Evolutionary conservation across 2,113 vertebrate genomes (phyloP), one percentile per base, ranked within the genome.

Genomic region (Balaeniceps rex): DNA sequence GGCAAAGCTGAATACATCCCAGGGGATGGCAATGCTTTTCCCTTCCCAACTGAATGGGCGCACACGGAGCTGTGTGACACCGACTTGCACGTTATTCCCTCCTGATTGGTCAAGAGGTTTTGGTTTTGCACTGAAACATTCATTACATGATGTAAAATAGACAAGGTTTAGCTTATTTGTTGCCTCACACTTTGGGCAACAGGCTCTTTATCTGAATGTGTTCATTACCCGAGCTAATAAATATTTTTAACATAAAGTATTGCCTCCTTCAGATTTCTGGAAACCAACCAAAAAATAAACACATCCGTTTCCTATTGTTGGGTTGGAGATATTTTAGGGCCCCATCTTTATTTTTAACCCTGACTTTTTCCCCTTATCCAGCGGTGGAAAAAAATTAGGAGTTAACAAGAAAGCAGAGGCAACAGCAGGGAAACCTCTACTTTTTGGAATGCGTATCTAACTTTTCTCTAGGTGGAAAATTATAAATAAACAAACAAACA

Each of bases 231-330:
- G 0, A 76, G 70, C 40, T 92, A 91, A 94, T 96, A 94, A 93
- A 91, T 94, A 76, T 80, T 94, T 93, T 82, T 65, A 94, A 95
- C 84, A 79, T 87, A 85, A 94, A 96, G 81, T 89, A 92, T 94
- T 91, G 87, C 84, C 95, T 91, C 78, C 66, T 96, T 93, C 0
- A 0, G 61, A 84, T 77, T 95, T 96, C 94, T 95, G 93, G 95
- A 96, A 95, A 87, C 57, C 42, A 69, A 87, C 81, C 77, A 94
- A 75, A 93, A 94, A 64, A 65, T 72, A 87, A 94, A 95, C 34
- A 80, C 47, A 89, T 93, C 90, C 83, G 0, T 93, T 97, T 95
- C 94, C 87, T 93, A 91, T 91, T 90, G 89, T 82, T 95, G 65
- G 44, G 93, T 89, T 83, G 75, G 77, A 89, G 94, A 85, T 94